Conservation (phyloP, 2,797 vertebrate genomes). For the Gambelia wislizenii region DNA sequence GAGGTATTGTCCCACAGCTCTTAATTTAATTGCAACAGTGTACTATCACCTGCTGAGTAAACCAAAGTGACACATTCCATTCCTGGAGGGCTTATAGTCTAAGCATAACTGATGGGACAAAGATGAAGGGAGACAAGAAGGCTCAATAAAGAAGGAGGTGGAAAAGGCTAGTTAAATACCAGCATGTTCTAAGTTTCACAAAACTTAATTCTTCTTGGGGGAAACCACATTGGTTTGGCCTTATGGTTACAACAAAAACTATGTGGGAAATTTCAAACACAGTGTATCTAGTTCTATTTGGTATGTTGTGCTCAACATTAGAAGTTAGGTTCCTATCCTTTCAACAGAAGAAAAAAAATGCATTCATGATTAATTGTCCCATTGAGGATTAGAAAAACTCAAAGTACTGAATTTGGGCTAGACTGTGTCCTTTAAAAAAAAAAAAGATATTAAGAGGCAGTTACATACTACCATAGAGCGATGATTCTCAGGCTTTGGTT, state of each 20-base stretch:
- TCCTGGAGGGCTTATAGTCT: background rate
- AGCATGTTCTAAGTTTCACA: background rate
- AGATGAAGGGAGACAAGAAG: background rate
- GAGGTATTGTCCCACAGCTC: background rate
- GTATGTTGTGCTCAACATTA: background rate
- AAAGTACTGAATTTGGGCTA: background rate
- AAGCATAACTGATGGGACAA: background rate
- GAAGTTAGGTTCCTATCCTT: background rate
- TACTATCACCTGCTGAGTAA: background rate
- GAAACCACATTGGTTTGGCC: background rate
- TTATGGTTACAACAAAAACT: background rate
- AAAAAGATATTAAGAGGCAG: no score
- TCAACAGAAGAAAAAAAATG: background rate
- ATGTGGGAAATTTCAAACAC: background rate
- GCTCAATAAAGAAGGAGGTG: background rate
- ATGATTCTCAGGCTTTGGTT: background rate
- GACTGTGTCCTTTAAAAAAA: background rate
- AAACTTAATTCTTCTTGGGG: background rate
- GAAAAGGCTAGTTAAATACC: background rate
- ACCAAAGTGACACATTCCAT: background rate
- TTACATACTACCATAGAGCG: background rate
- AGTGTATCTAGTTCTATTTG: background rate
- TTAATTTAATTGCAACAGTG: background rate
- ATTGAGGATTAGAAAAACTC: background rate
- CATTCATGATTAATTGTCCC: background rate